These are phyloP conservation scores for Copsychus sechellarum DNA, from an alignment of 2,113 vertebrate species.

Conservation along the genomic window DNA sequence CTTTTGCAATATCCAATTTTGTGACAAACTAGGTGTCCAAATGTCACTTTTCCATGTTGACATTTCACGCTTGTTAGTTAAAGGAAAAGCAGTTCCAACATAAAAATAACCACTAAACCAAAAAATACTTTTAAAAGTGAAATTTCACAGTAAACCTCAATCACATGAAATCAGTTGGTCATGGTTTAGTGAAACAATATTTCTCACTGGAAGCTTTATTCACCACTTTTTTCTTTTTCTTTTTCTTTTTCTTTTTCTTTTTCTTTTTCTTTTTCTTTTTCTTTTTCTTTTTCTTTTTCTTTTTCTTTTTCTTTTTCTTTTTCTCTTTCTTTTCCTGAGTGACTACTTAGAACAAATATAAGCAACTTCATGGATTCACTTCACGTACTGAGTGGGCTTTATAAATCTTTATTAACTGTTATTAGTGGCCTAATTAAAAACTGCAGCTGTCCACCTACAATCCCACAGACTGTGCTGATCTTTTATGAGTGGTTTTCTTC, in stretches of 20 bases:
- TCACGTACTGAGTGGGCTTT: background rate
- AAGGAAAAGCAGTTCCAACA: background rate
- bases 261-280: background rate
- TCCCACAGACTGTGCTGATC: background rate
- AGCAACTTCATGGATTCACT: background rate
- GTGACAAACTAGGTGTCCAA: background rate
- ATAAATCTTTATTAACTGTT: background rate
- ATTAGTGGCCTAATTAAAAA: background rate
- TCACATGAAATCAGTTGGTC: background rate
- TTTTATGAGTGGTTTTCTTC: background rate
- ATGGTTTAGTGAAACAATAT: background rate
- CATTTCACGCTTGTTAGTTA: background rate
- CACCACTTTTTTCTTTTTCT: rapidly evolving
- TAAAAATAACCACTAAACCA: background rate
- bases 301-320: background rate
- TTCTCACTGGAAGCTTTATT: background rate
- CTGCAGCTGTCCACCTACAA: background rate
- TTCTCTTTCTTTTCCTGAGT: rapidly evolving
- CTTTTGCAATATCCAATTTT: background rate
- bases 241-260: background rate
- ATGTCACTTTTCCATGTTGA: background rate
- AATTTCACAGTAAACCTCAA: background rate
- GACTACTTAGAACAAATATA: background rate
- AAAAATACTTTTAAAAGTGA: background rate
- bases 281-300: rapidly evolving